Evolutionary conservation across 2,113 vertebrate species (phyloP), one percentile per base, ranked within the genome.

Genomic region (Grammomys surdaster): DNA sequence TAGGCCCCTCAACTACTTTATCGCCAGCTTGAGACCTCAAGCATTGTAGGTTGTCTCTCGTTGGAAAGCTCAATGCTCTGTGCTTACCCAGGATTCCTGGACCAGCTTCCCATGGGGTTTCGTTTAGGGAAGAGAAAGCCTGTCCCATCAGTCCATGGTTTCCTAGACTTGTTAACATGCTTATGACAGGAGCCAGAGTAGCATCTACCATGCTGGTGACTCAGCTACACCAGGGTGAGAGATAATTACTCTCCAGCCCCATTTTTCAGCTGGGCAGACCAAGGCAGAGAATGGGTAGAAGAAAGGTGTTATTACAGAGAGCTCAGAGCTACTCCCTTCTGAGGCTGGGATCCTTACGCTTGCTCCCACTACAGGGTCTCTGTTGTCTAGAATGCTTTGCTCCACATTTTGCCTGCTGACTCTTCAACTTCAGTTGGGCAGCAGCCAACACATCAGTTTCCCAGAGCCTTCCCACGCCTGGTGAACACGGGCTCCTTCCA

Each of bases 331-430:
- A 17, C 60, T 92, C 40, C 28, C 48, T 36, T 77, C 60, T 17
- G 14, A 40, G 1, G 6, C 67, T 24, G 51, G 77, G 43, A 24
- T 13, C 17, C 43, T 28, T 14, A 0, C 0, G 1, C 17, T 9
- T 33, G 13, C 20, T 69, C 60, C 31, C 2, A 9, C 67, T 2
- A 9, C 60, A 3, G 36, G 26, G 51, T 40, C 43, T 81, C 56
- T 4, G 2, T 4, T 17, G 72, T 56, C 91, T 58, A 33, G 6
- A 77, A 67, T n/a, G 72, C 10, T 43, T 43, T 56, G 63, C 58
- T 56, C n/a, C 63, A 26, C 10, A 5, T 5, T 78, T 93, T 72
- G n/a, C 70, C 65, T 60, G 43, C 48, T 43, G 31, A 65, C 26
- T 28, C 67, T 36, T 86, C n/a, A 16, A 14, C 65, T 87, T 73